phyloP scores from a whole-genome alignment of 2,888 invertebrate genomes.

The Lasioglossum oenotherae region DNA sequence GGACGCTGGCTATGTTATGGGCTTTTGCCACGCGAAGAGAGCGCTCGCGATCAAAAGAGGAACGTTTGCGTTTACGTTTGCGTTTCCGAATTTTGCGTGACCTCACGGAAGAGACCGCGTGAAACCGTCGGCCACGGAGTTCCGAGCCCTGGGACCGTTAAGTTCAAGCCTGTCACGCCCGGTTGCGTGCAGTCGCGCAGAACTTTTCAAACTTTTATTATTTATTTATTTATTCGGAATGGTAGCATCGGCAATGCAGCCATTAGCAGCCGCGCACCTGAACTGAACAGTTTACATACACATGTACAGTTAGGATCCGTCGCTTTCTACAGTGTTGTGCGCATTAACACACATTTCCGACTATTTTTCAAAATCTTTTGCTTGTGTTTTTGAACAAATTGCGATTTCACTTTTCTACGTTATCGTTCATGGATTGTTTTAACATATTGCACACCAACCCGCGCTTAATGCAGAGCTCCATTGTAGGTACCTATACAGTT shows the following conservation, averaged over 20 bases:
- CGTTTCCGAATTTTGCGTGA: constrained; percentile 11
- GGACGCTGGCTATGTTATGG: neutral
- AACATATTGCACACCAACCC: too few species aligned
- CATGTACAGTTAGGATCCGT: neutral
- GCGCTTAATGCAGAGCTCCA: too few species aligned
- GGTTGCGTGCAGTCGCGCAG: neutral
- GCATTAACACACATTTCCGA: neutral
- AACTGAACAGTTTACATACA: neutral
- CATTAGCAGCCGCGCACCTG: neutral
- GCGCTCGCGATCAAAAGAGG: neutral
- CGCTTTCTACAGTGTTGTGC: neutral
- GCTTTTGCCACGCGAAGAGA: constrained; percentile 2
- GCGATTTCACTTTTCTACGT: neutral
- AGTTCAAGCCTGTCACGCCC: constrained; percentile 16
- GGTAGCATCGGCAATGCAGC: neutral
- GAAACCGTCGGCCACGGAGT: neutral
- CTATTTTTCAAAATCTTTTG: neutral
- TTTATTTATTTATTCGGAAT: neutral
- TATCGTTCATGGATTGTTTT: neutral
- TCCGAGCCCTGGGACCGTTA: constrained; percentile 2
- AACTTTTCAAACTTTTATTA: neutral
- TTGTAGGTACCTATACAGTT: too few species aligned
- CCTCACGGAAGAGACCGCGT: neutral
- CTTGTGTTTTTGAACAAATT: neutral
- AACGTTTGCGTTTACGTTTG: neutral